These are phyloP conservation scores for Tortrix viridana DNA, from an alignment of 2,888 invertebrate species.

Conservation along the genomic window DNA sequence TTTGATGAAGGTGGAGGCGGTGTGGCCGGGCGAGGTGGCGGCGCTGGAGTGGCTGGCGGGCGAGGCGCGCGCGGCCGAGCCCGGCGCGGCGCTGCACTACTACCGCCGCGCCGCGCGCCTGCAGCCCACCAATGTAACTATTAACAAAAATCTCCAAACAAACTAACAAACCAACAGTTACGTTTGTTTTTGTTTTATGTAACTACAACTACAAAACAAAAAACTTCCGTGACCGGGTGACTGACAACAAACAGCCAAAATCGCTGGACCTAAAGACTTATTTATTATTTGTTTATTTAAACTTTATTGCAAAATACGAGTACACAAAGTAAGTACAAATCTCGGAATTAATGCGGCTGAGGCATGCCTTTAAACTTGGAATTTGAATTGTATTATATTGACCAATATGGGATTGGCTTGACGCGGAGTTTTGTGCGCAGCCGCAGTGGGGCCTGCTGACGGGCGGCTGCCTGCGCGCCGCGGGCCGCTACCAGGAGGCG, in stretches of 20 bases:
- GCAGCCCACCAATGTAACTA: conserved; percentile 68
- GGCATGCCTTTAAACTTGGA: too few relatives aligned
- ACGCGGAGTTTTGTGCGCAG: conserved; percentile 54
- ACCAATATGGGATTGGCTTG: background rate
- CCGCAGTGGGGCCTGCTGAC: conserved; percentile 93
- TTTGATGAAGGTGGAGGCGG: conserved; percentile 68
- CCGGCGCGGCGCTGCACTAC: conserved; percentile 69
- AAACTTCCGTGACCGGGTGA: too few relatives aligned
- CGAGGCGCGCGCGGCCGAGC: conserved; percentile 56
- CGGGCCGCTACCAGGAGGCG: conserved; percentile 93
- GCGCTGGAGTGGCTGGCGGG: conserved; percentile 76
- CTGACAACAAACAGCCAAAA: too few relatives aligned
- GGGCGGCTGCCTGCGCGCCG: conserved; percentile 90
- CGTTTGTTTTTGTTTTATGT: too few relatives aligned
- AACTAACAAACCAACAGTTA: too few relatives aligned
- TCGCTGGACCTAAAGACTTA: too few relatives aligned
- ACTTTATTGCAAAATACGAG: too few relatives aligned
- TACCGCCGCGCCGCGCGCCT: conserved; percentile 72
- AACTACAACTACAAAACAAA: too few relatives aligned
- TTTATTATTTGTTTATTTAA: too few relatives aligned
- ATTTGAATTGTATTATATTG: background rate
- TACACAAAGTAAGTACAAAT: too few relatives aligned
- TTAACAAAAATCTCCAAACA: too few relatives aligned
- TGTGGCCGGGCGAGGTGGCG: conserved; percentile 71
- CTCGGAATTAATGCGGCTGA: too few relatives aligned